Evolutionary conservation across 2,797 vertebrate genomes (phyloP).

Genomic region (Chrysocyon brachyurus): DNA sequence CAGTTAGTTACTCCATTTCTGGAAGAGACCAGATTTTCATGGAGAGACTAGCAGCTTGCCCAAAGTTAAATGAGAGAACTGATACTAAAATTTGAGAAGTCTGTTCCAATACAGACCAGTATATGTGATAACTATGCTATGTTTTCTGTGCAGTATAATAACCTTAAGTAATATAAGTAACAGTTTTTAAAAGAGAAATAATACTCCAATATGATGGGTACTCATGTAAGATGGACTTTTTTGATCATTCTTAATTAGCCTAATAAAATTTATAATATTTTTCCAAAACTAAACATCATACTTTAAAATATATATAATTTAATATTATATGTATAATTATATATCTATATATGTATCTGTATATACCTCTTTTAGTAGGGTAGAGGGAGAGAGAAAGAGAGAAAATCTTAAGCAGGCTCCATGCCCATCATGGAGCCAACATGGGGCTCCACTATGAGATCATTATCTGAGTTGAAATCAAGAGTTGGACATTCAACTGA

Average conservation of each 20-base stretch:
- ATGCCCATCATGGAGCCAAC: not conserved
- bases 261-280: not conserved
- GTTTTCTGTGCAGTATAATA: not conserved
- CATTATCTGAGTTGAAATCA: not conserved
- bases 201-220: not conserved
- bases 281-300: conserved; percentile 36
- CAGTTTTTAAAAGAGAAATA: not conserved
- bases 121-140: not conserved
- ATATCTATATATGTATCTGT: too few relatives aligned
- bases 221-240: not conserved
- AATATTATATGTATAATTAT: not conserved
- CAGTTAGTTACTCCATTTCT: not conserved
- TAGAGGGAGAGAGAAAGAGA: not conserved
- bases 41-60: not conserved
- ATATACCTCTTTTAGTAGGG: not conserved
- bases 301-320: not conserved
- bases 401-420: not conserved
- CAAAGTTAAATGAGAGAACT: not conserved
- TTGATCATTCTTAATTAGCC: not conserved
- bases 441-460: not conserved
- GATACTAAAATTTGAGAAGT: not conserved
- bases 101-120: not conserved
- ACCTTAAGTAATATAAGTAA: not conserved
- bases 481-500: not conserved
- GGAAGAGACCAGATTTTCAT: not conserved